These are phyloP conservation scores for Brachionus sp. DNA, from an alignment of 1,140 invertebrate genomes.

Conservation along the genomic window DNA sequence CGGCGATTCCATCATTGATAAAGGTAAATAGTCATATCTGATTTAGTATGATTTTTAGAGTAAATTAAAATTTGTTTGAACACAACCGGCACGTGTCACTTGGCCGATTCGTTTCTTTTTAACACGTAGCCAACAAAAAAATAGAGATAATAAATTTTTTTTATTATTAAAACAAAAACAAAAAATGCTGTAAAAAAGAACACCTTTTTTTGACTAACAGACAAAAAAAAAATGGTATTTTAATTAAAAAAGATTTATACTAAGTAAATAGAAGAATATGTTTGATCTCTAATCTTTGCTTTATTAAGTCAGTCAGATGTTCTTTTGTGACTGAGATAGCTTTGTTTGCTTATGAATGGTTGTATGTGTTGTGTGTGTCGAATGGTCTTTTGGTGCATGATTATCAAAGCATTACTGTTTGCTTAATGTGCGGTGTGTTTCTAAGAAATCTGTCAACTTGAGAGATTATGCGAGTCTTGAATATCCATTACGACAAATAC, in stretches of 20 bases:
- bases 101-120: not conserved
- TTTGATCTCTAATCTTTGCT: constrained; percentile 26
- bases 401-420: constrained; percentile 23
- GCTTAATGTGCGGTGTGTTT: not conserved
- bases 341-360: not conserved
- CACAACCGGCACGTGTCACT: not conserved
- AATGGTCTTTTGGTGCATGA: not conserved
- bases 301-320: constrained; percentile 28
- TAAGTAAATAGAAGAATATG: not conserved
- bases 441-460: not conserved
- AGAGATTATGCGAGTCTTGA: not conserved
- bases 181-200: not conserved
- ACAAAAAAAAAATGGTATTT: not conserved
- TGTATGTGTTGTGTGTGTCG: not conserved
- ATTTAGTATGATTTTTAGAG: not conserved
- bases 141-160: constrained; percentile 1
- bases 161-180: not conserved
- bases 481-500: not conserved
- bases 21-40: constrained; percentile 20
- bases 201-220: not conserved
- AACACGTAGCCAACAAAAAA: not conserved
- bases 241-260: not conserved
- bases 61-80: constrained; percentile 3
- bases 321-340: not conserved
- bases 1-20: not conserved